Evolutionary conservation across 2,113 vertebrate species (phyloP), one percentile per base, ranked within the genome.

Genomic region (Alexandromys fortis): DNA sequence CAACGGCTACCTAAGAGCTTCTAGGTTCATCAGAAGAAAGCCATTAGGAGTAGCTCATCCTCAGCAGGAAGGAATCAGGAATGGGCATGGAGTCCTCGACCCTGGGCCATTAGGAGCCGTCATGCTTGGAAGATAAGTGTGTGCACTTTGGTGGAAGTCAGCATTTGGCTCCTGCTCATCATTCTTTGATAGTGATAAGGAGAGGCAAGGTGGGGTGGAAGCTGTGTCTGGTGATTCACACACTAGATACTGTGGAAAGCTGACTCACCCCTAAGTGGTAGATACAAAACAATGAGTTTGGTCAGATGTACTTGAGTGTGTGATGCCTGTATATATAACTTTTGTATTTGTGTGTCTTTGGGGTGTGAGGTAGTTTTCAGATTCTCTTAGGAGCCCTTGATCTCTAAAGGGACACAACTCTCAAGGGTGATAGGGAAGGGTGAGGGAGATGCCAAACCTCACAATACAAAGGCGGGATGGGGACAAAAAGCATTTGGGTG

Each of bases 341-440:
- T 61, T 82, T 65, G 75, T 70, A n/a, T 92, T 73, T 45, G 17
- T 86, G 82, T 94, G 68, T 2, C n/a, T 92, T 78, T 81, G 77
- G 81, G 45, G 70, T 63, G 0, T 90, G 14, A 47, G 28, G 42
- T 61, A 67, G n/a, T 42, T 89, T 81, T 97, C 58, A 70, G 13
- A 78, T 87, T 89, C 52, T 94, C 22, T 58, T 86, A 21, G 63
- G 24, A 22, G 45, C 58, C 68, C 26, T 72, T 94, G 65, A 35
- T 26, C 26, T 96, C 70, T 22, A 13, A 83, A 73, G 89, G 8
- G 67, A 8, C 17, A 45, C 9, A 26, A 3, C n/a, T 77, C 63
- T 81, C 89, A 86, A 73, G 78, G 24, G 35, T 89, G 58, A 35
- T 47, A 35, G 47, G 35, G 45, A 19, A 45, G 73, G 42, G 52